Evolutionary conservation across 2,888 invertebrate genomes (phyloP).

Genomic region (Linnaemya tessellans): DNA sequence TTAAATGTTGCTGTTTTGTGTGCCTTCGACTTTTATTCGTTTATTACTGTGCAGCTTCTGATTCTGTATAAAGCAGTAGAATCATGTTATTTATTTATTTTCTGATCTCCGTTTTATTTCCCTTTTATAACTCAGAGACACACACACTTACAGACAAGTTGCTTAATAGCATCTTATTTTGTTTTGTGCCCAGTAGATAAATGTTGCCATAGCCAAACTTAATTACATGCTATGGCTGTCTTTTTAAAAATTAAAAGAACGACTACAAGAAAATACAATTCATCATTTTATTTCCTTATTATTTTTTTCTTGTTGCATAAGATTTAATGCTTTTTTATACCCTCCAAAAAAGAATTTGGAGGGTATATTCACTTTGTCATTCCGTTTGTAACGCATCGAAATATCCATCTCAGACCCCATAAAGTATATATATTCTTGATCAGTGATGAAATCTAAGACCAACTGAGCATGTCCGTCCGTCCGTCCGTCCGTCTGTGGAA

Average conservation of each 20-base stretch:
- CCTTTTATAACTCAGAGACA: slow-evolving; percentile 38
- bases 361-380: no score
- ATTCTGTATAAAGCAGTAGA: slow-evolving; percentile 30
- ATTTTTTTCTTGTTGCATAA: slow-evolving; percentile 18
- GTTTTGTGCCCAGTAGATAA: slow-evolving; percentile 51
- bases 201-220: slow-evolving; percentile 65
- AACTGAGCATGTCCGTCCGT: no score
- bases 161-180: slow-evolving; percentile 42
- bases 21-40: slow-evolving; percentile 35
- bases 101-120: background rate
- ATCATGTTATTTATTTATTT: slow-evolving; percentile 22
- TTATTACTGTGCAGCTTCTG: slow-evolving; percentile 41
- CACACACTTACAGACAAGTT: slow-evolving; percentile 57
- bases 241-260: slow-evolving; percentile 27
- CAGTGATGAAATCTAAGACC: no score
- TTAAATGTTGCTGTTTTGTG: slow-evolving; percentile 29
- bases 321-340: slow-evolving; percentile 38
- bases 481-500: no score
- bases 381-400: no score
- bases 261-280: slow-evolving; percentile 27
- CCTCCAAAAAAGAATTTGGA: no score
- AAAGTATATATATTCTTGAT: no score
- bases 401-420: no score
- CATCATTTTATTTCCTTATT: slow-evolving; percentile 48
- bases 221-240: slow-evolving; percentile 54